Percentiles rank a stretch among this genome's conserved stretches.
These are phyloP conservation scores for Celastrina argiolus DNA, from an alignment of 2,888 invertebrate genomes.

Conservation along the genomic window DNA sequence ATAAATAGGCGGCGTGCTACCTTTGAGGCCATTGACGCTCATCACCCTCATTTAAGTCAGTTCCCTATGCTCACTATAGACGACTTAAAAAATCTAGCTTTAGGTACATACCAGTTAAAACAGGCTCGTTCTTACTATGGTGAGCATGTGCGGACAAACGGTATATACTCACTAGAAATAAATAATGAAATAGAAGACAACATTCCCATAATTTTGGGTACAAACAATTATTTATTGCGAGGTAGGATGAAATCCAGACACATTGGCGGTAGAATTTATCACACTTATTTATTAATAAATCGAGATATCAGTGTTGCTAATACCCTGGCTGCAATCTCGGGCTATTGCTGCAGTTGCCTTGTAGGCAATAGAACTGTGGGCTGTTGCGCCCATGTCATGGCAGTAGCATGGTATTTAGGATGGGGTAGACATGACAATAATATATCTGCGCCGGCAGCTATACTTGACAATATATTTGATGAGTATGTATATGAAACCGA, in stretches of 20 bases:
- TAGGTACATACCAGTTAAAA: background rate
- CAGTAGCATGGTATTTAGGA: slow-evolving; percentile 26
- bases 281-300: background rate
- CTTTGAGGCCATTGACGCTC: slow-evolving; percentile 12
- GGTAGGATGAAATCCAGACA: background rate
- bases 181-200: background rate
- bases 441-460: background rate
- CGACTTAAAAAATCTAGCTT: background rate
- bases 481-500: background rate
- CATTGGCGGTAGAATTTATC: background rate
- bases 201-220: background rate
- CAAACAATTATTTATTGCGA: slow-evolving; percentile 3
- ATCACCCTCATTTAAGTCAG: background rate
- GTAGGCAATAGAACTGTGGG: slow-evolving; percentile 25
- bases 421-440: slow-evolving; percentile 22
- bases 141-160: background rate
- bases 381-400: slow-evolving; percentile 25
- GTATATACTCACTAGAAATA: background rate
- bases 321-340: background rate
- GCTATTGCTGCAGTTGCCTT: slow-evolving; percentile 9
- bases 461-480: background rate
- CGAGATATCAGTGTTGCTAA: background rate
- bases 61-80: background rate
- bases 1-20: background rate
- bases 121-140: background rate